Evolutionary conservation across 2,797 vertebrate species (phyloP).

Genomic region (Sarcoramphus papa): DNA sequence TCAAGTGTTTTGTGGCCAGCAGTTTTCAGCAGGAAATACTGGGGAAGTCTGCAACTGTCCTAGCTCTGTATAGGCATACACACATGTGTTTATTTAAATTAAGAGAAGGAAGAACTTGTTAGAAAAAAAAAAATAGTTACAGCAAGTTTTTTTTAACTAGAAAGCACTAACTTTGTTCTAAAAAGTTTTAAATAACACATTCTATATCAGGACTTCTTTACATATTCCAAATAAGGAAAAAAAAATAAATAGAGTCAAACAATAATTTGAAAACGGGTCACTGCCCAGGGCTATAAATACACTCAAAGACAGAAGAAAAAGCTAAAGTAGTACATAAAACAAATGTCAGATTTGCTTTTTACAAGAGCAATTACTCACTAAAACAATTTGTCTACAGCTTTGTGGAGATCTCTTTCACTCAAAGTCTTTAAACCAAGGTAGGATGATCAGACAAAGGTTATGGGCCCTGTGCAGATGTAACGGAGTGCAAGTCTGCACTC

Average conservation of each 20-base stretch:
- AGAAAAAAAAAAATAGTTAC: background rate
- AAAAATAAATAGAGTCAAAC: background rate
- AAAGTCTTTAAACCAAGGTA: background rate
- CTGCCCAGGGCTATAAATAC: background rate
- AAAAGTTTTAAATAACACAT: background rate
- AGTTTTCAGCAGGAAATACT: background rate
- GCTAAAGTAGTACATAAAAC: background rate
- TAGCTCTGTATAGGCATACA: background rate
- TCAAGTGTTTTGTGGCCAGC: background rate
- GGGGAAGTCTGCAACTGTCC: background rate
- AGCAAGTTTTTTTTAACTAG: background rate
- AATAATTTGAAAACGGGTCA: background rate
- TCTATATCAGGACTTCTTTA: background rate
- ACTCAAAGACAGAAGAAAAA: background rate
- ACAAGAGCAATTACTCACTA: background rate
- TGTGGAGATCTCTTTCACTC: background rate
- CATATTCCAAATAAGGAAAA: background rate
- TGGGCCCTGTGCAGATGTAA: background rate
- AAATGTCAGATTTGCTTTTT: background rate
- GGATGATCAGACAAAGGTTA: background rate
- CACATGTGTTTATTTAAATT: background rate
- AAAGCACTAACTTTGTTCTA: background rate
- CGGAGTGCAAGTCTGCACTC: background rate
- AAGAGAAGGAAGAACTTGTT: background rate
- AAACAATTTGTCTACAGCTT: background rate